Percentiles rank a stretch among this genome's conserved stretches.
phyloP scores from a whole-genome alignment of 2,113 vertebrate species.

The Melanerpes formicivorus region DNA sequence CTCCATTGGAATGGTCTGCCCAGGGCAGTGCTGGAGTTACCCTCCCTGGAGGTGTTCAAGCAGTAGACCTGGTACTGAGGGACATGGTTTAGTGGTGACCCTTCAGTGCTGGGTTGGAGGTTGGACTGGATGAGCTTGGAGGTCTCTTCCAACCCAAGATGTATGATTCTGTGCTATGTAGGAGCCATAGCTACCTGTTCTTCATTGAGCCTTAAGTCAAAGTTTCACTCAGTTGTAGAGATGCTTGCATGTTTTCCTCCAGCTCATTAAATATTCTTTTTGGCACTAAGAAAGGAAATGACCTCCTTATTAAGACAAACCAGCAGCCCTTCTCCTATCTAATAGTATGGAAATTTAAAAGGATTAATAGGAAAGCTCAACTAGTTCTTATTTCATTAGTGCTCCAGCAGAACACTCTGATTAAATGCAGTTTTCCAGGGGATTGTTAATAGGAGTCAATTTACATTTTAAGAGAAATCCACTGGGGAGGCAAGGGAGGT shows the following conservation, averaged over 20 bases:
- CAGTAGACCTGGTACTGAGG: too few species aligned
- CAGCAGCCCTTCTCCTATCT: not conserved
- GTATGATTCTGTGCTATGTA: not conserved
- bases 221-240: not conserved
- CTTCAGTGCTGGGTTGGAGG: too few species aligned
- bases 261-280: slow-evolving; percentile 1
- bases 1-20: too few species aligned
- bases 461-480: slow-evolving; percentile 42
- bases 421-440: slow-evolving; percentile 48
- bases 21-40: too few species aligned
- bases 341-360: slow-evolving; percentile 21
- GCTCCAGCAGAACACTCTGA: slow-evolving; percentile 38
- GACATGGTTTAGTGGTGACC: too few species aligned
- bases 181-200: not conserved
- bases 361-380: slow-evolving; percentile 54
- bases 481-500: not conserved
- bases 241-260: not conserved
- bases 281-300: not conserved
- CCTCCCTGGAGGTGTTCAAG: too few species aligned
- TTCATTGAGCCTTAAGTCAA: not conserved
- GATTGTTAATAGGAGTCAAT: slow-evolving; percentile 24
- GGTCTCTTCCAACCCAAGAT: too few species aligned
- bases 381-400: slow-evolving; percentile 53
- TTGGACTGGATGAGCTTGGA: too few species aligned
- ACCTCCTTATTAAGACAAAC: not conserved